Conservation (phyloP, 1,140 invertebrate genomes). For the Bombus sibiricus region DNA sequence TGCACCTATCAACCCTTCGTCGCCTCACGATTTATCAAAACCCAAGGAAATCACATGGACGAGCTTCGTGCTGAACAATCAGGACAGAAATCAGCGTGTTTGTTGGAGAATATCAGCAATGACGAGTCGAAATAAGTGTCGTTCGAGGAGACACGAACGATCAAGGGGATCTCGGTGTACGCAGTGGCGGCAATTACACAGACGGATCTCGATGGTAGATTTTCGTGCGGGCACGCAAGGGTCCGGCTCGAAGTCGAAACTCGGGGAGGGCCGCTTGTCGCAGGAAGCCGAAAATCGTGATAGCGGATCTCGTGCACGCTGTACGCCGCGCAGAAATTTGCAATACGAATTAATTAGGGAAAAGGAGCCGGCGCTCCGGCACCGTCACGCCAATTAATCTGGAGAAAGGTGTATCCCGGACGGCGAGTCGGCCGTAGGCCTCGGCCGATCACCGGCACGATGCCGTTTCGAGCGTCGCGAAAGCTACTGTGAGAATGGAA, state of each 20-base stretch:
- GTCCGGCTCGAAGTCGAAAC: not conserved
- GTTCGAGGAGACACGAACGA: slow-evolving; percentile 20
- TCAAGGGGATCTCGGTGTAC: slow-evolving; percentile 56
- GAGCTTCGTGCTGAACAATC: not conserved
- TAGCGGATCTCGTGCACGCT: slow-evolving; percentile 21
- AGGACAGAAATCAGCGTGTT: not conserved
- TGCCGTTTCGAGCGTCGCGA: no score
- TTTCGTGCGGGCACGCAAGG: slow-evolving; percentile 41
- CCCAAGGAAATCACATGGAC: not conserved
- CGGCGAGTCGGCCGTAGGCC: not conserved
- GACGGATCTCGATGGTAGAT: slow-evolving; percentile 35
- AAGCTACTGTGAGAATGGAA: not conserved
- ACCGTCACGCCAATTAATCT: slow-evolving; percentile 69
- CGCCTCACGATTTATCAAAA: not conserved
- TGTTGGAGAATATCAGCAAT: not conserved
- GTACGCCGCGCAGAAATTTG: slow-evolving; percentile 54
- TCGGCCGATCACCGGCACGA: not conserved
- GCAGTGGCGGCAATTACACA: slow-evolving; percentile 58
- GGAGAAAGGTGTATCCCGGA: slow-evolving; percentile 60
- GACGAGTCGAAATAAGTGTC: not conserved
- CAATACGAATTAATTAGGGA: slow-evolving; percentile 69
- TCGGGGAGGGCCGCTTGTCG: slow-evolving; percentile 31
- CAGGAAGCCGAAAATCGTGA: slow-evolving; percentile 55
- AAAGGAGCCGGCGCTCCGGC: slow-evolving; percentile 59
- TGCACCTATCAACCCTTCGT: no score